Evolutionary conservation across 2,113 vertebrate species (phyloP).

Genomic region (Phalacrocorax carbo): DNA sequence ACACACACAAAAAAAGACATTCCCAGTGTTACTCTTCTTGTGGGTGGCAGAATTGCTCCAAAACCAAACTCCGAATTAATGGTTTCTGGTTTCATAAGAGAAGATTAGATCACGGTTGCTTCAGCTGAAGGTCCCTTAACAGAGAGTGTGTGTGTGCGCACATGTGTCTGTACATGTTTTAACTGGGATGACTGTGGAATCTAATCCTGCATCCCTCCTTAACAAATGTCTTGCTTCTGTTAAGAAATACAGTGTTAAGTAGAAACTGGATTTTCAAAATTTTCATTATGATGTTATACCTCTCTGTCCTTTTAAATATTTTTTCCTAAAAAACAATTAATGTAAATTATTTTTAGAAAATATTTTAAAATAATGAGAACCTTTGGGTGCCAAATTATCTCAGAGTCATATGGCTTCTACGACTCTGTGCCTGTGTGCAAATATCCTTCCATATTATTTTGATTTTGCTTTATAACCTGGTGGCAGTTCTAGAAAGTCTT

Average conservation of each 20-base stretch:
- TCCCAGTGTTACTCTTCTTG: constrained; percentile 31
- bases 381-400: background rate
- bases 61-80: constrained; percentile 51
- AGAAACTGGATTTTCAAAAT: background rate
- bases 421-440: background rate
- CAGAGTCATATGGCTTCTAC: background rate
- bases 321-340: background rate
- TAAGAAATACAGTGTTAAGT: background rate
- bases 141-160: background rate
- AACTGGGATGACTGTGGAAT: background rate
- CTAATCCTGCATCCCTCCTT: background rate
- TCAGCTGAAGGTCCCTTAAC: constrained; percentile 1
- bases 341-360: background rate
- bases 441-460: background rate
- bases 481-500: constrained; percentile 19
- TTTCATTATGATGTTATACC: background rate
- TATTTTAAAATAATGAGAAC: background rate
- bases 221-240: background rate
- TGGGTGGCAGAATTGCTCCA: constrained; percentile 25
- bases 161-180: background rate
- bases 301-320: background rate
- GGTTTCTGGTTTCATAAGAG: constrained; percentile 33
- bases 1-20: background rate
- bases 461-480: background rate
- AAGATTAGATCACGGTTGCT: constrained; percentile 24